Conservation (phyloP, 2,797 vertebrate species). For the Enteromius trimaculatus region DNA sequence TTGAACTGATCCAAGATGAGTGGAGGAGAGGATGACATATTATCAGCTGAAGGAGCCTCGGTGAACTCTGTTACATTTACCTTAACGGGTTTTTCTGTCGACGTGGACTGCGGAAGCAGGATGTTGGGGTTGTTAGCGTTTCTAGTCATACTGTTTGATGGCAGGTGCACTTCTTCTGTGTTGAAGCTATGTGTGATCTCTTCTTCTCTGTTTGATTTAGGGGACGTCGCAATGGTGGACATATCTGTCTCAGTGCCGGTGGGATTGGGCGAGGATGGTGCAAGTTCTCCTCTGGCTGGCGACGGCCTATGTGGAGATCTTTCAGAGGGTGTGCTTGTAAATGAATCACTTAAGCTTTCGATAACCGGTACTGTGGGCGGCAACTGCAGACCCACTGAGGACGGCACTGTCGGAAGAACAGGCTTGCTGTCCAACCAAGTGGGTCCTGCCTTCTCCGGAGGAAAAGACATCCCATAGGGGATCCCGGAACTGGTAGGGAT, state of each 20-base stretch:
- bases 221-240: constrained; percentile 78
- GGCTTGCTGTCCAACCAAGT: constrained; percentile 96
- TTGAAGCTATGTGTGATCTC: constrained; percentile 74
- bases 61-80: constrained; percentile 71
- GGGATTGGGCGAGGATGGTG: constrained; percentile 85
- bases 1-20: constrained; percentile 82
- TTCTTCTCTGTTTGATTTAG: constrained; percentile 70
- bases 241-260: constrained; percentile 79
- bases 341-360: constrained; percentile 84
- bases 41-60: constrained; percentile 71
- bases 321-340: constrained; percentile 85
- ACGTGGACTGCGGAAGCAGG: constrained; percentile 24
- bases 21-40: constrained; percentile 78
- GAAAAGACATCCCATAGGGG: constrained; percentile 95
- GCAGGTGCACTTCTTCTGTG: constrained; percentile 79
- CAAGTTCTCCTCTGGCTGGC: constrained; percentile 85
- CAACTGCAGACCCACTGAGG: constrained; percentile 85
- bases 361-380: constrained; percentile 81
- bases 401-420: constrained; percentile 82
- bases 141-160: constrained; percentile 72
- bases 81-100: constrained; percentile 43
- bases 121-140: constrained; percentile 70
- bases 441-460: constrained; percentile 89
- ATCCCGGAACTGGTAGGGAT: constrained; percentile 95
- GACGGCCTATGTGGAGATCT: constrained; percentile 88